Conservation (phyloP, 2,113 vertebrate species). For the Mirounga angustirostris region DNA sequence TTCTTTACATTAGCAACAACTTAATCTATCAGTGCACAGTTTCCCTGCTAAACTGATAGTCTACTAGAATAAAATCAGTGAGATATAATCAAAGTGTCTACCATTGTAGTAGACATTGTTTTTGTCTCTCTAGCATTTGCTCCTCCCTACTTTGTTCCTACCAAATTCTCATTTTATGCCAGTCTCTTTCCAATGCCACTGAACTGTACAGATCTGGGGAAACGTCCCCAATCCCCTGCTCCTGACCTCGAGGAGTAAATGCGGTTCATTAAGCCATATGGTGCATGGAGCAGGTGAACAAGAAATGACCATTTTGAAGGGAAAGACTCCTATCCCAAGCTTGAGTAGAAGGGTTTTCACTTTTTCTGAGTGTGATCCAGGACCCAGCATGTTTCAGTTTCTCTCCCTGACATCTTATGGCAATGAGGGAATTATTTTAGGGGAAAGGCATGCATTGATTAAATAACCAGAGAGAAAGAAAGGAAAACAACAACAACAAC, state of each 20-base stretch:
- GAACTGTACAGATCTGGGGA: not conserved
- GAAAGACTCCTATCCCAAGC: not conserved
- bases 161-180: not conserved
- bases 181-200: not conserved
- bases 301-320: not conserved
- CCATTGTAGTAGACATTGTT: not conserved
- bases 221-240: not conserved
- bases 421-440: not conserved
- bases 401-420: not conserved
- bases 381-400: not conserved
- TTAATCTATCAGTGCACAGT: not conserved
- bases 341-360: not conserved
- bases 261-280: not conserved
- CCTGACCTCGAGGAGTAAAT: not conserved
- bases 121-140: not conserved
- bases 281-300: rapidly evolving
- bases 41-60: not conserved
- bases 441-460: not conserved
- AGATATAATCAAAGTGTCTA: not conserved
- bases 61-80: not conserved
- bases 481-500: not conserved
- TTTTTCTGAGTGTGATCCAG: not conserved
- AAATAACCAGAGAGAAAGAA: not conserved
- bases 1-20: not conserved
- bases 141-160: not conserved